Percentiles rank a stretch among this genome's conserved stretches.
These are phyloP conservation scores for Laterallus jamaicensis DNA, from an alignment of 2,113 vertebrate genomes.

Conservation along the genomic window DNA sequence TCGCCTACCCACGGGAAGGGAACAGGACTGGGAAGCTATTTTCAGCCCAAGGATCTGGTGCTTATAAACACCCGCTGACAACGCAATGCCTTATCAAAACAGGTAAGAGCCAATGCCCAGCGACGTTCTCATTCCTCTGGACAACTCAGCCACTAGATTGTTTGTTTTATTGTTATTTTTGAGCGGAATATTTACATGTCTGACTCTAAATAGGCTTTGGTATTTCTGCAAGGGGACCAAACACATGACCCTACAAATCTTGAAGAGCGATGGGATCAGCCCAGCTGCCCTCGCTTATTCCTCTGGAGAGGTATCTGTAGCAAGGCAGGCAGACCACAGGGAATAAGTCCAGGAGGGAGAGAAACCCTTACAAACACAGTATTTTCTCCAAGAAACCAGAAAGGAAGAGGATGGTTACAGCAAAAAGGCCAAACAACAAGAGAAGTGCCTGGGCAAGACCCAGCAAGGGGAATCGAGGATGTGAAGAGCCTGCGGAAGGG, in stretches of 20 bases:
- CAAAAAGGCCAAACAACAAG: not conserved
- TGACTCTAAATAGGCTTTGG: not conserved
- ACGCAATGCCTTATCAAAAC: not conserved
- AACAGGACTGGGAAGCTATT: not conserved
- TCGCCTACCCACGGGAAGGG: not conserved
- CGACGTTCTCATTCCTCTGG: not conserved
- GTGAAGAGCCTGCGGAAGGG: not conserved
- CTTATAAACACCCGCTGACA: not conserved
- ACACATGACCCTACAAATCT: accelerated
- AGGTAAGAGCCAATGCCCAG: not conserved
- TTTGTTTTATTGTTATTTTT: not conserved
- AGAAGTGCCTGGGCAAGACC: not conserved
- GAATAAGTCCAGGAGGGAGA: not conserved
- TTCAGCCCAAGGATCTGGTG: not conserved
- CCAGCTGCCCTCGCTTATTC: not conserved
- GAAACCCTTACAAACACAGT: not conserved
- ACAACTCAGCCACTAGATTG: not conserved
- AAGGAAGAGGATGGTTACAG: not conserved
- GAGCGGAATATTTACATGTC: not conserved
- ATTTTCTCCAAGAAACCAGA: not conserved
- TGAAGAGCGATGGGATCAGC: not conserved
- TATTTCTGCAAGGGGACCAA: not conserved
- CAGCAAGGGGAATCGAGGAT: not conserved
- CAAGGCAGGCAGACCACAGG: not conserved
- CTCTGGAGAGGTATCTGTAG: not conserved